Percentiles rank a stretch among this genome's conserved stretches.
Conservation (phyloP, 2,797 vertebrate genomes). For the Malurus splendens region DNA sequence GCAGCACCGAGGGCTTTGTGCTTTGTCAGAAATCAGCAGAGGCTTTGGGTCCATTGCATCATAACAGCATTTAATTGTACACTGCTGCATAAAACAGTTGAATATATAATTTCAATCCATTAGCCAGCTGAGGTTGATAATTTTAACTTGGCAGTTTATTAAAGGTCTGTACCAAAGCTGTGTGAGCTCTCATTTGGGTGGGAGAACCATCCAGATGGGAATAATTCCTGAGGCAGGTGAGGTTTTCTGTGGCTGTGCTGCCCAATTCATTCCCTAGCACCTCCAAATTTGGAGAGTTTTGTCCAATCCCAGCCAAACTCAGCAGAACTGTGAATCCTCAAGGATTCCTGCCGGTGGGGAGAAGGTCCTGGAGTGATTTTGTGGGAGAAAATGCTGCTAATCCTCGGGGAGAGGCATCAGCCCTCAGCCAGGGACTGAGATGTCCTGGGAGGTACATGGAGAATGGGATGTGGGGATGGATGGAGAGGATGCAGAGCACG, state of each 20-base stretch:
- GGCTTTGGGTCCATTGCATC: not conserved
- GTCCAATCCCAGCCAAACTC: not conserved
- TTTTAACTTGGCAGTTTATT: not conserved
- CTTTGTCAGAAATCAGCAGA: not conserved
- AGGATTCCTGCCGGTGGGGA: not conserved
- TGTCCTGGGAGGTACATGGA: fast-evolving
- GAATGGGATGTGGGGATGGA: not conserved
- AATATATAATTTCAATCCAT: not conserved
- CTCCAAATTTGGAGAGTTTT: not conserved
- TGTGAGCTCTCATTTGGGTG: not conserved
- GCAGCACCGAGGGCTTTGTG: not conserved
- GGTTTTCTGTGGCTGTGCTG: not conserved
- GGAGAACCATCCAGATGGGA: not conserved
- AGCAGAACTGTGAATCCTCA: fast-evolving
- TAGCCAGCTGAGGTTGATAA: not conserved
- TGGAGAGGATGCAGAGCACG: fast-evolving
- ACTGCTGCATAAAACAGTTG: not conserved
- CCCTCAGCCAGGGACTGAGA: fast-evolving
- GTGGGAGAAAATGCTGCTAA: not conserved
- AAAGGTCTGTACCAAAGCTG: not conserved
- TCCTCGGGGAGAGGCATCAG: fast-evolving
- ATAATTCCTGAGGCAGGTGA: not conserved
- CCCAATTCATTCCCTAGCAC: no score
- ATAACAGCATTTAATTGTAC: not conserved
- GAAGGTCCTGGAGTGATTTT: not conserved